phyloP scores from a whole-genome alignment of 2,113 vertebrate species.

The Donacobius atricapilla region DNA sequence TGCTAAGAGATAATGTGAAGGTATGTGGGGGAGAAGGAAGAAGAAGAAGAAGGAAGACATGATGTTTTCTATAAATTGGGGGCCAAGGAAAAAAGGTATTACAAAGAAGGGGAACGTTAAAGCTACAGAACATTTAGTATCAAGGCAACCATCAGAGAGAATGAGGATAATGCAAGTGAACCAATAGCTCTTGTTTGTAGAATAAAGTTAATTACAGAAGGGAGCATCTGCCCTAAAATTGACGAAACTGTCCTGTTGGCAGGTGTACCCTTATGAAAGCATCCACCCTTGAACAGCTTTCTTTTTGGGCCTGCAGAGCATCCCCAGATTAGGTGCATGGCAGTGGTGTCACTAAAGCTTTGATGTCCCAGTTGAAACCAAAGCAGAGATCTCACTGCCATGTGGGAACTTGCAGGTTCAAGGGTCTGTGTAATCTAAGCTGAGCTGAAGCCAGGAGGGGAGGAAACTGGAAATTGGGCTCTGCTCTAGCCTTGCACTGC shows the following conservation, averaged over 20 bases:
- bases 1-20: background rate
- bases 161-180: background rate
- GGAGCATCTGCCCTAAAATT: background rate
- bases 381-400: background rate
- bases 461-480: conserved; percentile 19
- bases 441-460: background rate
- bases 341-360: background rate
- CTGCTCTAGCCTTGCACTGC: background rate
- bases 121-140: background rate
- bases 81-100: too few relatives aligned
- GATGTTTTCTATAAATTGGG: background rate
- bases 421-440: background rate
- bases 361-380: background rate
- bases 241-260: background rate
- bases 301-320: background rate
- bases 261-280: background rate
- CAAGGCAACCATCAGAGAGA: background rate
- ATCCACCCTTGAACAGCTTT: background rate
- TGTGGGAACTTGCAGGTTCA: background rate
- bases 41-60: background rate
- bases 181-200: background rate
- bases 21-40: background rate
- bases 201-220: background rate
- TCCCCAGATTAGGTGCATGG: background rate
- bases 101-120: background rate